Percentiles rank a stretch among this genome's conserved stretches.
Evolutionary conservation across 2,888 invertebrate species (phyloP).

Genomic region (Tipula helvola): DNA sequence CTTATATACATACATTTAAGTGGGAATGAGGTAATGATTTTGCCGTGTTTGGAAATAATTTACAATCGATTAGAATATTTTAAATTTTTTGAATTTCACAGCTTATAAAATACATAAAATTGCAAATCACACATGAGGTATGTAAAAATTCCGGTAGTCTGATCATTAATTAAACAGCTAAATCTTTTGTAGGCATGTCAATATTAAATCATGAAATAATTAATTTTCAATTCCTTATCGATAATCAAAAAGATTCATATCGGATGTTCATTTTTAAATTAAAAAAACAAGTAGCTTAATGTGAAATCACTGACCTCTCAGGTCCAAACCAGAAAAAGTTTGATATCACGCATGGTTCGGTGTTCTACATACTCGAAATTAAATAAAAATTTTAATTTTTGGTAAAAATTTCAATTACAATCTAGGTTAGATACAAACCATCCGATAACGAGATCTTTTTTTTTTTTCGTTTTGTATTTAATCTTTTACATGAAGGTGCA

Average conservation of each 20-base stretch:
- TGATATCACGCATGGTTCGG: background rate
- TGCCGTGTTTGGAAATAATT: background rate
- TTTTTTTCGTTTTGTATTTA: background rate
- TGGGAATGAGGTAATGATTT: background rate
- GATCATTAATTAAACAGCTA: background rate
- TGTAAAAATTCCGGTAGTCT: background rate
- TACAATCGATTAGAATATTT: background rate
- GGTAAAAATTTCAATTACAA: background rate
- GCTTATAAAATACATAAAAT: background rate
- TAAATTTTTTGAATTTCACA: background rate
- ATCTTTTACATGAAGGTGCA: background rate
- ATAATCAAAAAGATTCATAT: background rate
- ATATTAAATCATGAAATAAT: background rate
- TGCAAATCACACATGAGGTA: background rate
- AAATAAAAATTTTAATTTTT: background rate
- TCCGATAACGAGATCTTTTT: background rate
- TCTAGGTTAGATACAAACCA: background rate
- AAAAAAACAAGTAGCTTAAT: background rate
- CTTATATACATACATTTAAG: too few relatives aligned
- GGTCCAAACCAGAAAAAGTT: background rate
- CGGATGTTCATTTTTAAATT: background rate
- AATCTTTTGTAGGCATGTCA: background rate
- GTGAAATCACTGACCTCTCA: background rate
- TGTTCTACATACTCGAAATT: background rate
- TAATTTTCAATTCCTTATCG: background rate